Conservation (phyloP, 2,113 vertebrate species). For the Macaca fascicularis region DNA sequence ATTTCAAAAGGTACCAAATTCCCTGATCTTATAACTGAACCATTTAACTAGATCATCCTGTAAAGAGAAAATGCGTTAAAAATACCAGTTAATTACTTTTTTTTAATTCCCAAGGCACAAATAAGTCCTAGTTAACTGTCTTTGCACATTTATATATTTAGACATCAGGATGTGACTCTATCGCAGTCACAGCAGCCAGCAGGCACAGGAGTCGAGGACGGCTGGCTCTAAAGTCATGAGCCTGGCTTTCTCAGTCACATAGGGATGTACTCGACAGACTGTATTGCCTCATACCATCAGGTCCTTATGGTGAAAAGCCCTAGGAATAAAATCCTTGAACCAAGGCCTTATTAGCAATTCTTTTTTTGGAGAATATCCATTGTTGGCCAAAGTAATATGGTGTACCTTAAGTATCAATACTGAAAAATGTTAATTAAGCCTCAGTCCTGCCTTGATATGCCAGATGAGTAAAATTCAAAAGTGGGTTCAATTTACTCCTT, state of each 20-base stretch:
- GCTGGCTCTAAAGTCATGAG: not conserved
- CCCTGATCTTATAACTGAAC: conserved; percentile 80
- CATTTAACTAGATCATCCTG: conserved; percentile 80
- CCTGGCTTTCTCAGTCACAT: not conserved
- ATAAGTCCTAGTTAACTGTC: conserved; percentile 81
- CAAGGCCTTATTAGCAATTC: not conserved
- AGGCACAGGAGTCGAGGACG: not conserved
- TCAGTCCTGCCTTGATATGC: not conserved
- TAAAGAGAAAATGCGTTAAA: conserved; percentile 81
- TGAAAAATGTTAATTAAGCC: conserved; percentile 38
- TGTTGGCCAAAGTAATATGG: not conserved
- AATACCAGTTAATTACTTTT: conserved; percentile 84
- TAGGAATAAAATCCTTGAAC: not conserved
- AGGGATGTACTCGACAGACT: not conserved
- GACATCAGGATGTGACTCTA: conserved; percentile 66
- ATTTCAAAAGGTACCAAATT: conserved; percentile 80
- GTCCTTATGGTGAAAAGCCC: not conserved
- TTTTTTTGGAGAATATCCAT: not conserved
- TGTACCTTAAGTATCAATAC: not conserved
- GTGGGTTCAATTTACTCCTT: not conserved
- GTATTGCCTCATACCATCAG: not conserved
- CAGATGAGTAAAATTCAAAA: not conserved
- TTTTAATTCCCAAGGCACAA: conserved; percentile 77
- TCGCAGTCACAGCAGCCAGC: not conserved
- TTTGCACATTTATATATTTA: conserved; percentile 81